Evolutionary conservation across 92 coral and sea anemone species (phyloP).

Genomic region (Plumapathes pennacea): DNA sequence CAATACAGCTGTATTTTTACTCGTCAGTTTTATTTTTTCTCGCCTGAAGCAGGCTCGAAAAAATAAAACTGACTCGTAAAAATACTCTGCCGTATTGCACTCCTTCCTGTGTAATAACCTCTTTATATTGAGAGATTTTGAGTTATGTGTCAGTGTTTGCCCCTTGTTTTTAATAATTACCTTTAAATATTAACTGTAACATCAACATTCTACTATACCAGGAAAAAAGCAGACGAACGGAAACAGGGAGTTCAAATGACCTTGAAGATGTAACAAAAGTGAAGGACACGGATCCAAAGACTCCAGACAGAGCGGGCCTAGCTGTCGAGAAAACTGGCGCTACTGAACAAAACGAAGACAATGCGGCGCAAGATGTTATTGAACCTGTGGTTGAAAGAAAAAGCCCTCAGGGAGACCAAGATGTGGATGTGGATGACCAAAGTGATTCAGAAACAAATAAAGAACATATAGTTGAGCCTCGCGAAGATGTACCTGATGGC

Average conservation of each 20-base stretch:
- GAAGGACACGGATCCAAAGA: neutral
- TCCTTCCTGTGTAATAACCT: no score
- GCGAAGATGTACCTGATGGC: neutral
- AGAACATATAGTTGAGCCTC: conserved; percentile 5
- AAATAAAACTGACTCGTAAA: no score
- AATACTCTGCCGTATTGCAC: no score
- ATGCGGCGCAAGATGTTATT: neutral
- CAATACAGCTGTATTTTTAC: no score
- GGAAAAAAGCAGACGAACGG: neutral
- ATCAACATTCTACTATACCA: neutral
- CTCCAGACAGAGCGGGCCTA: neutral
- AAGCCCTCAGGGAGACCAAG: neutral
- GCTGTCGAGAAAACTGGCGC: neutral
- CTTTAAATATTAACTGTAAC: neutral
- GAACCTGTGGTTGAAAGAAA: neutral
- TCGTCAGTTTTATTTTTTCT: no score
- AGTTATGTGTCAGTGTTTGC: no score
- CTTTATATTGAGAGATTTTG: no score
- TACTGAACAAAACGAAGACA: conserved; percentile 1
- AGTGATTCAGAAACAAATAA: conserved; percentile 4
- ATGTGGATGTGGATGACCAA: conserved; percentile 1
- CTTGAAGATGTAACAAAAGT: neutral
- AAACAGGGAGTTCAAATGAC: conserved; percentile 12
- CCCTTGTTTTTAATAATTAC: no score
- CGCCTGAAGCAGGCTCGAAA: no score